phyloP scores from a whole-genome alignment of 2,797 vertebrate genomes.

The Notolabrus celidotus region DNA sequence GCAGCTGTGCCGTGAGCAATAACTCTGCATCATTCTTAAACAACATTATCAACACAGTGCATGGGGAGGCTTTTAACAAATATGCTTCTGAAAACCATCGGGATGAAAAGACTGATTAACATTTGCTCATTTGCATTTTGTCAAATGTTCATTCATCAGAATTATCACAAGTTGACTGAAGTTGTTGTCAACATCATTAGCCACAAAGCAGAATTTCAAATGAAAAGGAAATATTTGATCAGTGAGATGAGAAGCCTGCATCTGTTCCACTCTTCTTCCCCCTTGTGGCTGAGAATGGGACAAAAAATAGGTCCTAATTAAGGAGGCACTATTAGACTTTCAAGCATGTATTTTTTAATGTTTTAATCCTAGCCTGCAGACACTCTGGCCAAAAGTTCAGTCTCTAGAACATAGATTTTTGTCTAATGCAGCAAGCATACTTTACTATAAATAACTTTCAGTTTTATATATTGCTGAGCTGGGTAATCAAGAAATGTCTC shows the following conservation, averaged over 20 bases:
- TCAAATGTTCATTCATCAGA: constrained; percentile 57
- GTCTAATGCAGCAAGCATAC: background rate
- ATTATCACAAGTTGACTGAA: constrained; percentile 65
- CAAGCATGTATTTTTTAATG: constrained; percentile 12
- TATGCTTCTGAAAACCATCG: constrained; percentile 28
- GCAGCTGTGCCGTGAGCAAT: constrained; percentile 12
- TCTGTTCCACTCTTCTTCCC: constrained; percentile 66
- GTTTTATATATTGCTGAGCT: constrained; percentile 1
- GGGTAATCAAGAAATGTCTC: background rate
- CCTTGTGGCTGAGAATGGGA: constrained; percentile 69
- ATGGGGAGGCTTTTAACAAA: constrained; percentile 14
- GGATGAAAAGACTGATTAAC: constrained; percentile 59
- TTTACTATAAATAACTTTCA: background rate
- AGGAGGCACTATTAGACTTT: constrained; percentile 33
- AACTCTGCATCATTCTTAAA: background rate
- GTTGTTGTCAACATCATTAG: constrained; percentile 75
- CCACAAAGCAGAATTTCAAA: constrained; percentile 77
- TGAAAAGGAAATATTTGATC: constrained; percentile 74
- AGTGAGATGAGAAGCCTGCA: constrained; percentile 71
- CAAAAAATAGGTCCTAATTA: constrained; percentile 48
- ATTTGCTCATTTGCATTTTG: constrained; percentile 62
- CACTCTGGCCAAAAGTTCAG: background rate
- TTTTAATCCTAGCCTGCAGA: constrained; percentile 30
- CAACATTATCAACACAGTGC: constrained; percentile 28
- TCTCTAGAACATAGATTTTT: background rate